Evolutionary conservation across 2,888 invertebrate genomes (phyloP).

Genomic region (Dynastes maya): DNA sequence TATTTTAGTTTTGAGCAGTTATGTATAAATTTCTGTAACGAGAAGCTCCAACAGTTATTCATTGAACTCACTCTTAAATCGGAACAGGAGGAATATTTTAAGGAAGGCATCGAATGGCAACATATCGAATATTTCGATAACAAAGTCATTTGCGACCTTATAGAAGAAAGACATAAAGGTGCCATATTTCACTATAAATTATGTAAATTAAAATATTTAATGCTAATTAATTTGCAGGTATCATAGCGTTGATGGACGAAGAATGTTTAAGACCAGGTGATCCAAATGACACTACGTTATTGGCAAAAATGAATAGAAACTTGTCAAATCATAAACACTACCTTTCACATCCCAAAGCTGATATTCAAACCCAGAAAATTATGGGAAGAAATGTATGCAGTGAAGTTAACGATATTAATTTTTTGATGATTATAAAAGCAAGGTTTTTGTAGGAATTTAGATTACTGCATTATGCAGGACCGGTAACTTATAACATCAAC

Average conservation of each 20-base stretch:
- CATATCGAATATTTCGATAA: constrained; percentile 93
- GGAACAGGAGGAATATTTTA: constrained; percentile 93
- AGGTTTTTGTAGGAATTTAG: constrained; percentile 83
- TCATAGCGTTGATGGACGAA: constrained; percentile 90
- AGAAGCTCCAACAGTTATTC: constrained; percentile 94
- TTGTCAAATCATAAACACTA: constrained; percentile 86
- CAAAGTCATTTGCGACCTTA: constrained; percentile 93
- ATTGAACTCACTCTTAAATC: constrained; percentile 92
- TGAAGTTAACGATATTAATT: not conserved
- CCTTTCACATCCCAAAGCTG: constrained; percentile 86
- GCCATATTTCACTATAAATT: constrained; percentile 30
- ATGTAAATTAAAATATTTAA: constrained; percentile 6
- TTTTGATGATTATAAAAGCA: not conserved
- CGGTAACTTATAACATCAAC: constrained; percentile 90
- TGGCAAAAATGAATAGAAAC: constrained; percentile 84
- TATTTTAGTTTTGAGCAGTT: constrained; percentile 86
- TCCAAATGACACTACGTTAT: constrained; percentile 85
- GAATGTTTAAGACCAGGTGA: constrained; percentile 94
- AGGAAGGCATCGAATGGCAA: constrained; percentile 94
- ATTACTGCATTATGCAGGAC: constrained; percentile 92
- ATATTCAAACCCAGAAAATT: constrained; percentile 84
- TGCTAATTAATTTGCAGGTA: constrained; percentile 71
- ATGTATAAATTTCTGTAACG: constrained; percentile 97
- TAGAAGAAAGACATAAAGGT: constrained; percentile 92
- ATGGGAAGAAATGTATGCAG: constrained; percentile 85